Evolutionary conservation across 2,888 invertebrate genomes (phyloP).

Genomic region (Acronicta leporina): DNA sequence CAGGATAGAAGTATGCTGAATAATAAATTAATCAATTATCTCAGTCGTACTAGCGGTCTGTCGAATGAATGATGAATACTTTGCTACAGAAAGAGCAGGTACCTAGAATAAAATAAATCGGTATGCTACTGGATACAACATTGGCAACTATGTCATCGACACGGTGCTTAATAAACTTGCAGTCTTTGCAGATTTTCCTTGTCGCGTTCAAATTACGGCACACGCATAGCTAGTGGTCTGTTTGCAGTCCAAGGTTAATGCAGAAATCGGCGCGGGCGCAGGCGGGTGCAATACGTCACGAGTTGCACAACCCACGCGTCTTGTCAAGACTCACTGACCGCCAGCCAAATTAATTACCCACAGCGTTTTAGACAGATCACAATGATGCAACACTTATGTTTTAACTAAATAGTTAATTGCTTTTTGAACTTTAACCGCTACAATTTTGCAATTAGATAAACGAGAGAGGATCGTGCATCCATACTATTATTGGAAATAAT

Average conservation of each 20-base stretch:
- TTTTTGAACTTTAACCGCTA: slow-evolving; percentile 58
- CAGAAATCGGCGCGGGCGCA: slow-evolving; percentile 68
- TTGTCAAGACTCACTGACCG: slow-evolving; percentile 66
- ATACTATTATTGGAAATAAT: neutral
- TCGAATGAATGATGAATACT: slow-evolving; percentile 7
- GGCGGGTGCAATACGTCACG: slow-evolving; percentile 67
- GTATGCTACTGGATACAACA: too few relatives aligned
- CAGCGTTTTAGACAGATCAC: slow-evolving; percentile 59
- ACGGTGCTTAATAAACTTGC: too few relatives aligned
- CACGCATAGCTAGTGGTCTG: slow-evolving; percentile 37
- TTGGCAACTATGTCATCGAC: too few relatives aligned
- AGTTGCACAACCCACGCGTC: slow-evolving; percentile 73
- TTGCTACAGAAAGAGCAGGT: too few relatives aligned
- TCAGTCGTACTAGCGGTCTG: neutral
- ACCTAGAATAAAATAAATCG: too few relatives aligned
- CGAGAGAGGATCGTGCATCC: slow-evolving; percentile 10
- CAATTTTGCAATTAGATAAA: slow-evolving; percentile 26
- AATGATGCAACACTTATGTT: slow-evolving; percentile 59
- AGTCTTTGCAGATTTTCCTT: slow-evolving; percentile 26
- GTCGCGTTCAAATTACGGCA: slow-evolving; percentile 50
- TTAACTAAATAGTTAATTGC: slow-evolving; percentile 47
- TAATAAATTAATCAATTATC: slow-evolving; percentile 1
- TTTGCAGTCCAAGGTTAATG: slow-evolving; percentile 73
- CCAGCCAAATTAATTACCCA: slow-evolving; percentile 69
- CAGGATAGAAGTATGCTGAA: neutral